phyloP scores from a whole-genome alignment of 2,888 invertebrate species.

The Nemotelus nigrinus region DNA sequence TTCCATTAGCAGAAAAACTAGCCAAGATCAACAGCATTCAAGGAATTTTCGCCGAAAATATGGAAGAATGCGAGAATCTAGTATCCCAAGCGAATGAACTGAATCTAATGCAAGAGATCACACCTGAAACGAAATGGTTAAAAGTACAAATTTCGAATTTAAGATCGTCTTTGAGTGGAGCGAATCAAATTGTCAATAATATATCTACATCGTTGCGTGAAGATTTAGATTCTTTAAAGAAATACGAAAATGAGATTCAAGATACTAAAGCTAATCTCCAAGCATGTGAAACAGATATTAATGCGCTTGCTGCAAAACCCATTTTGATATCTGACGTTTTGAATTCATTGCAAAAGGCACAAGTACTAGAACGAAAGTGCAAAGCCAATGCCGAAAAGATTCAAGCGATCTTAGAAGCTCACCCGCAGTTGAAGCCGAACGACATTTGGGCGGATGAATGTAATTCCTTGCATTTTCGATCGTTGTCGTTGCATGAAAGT shows the following conservation, averaged over 20 bases:
- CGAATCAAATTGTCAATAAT: slow-evolving; percentile 80
- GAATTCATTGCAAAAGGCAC: slow-evolving; percentile 76
- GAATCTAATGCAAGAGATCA: slow-evolving; percentile 72
- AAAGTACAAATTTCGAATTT: slow-evolving; percentile 79
- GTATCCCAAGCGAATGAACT: slow-evolving; percentile 81
- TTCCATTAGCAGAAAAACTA: slow-evolving; percentile 86
- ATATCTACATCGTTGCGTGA: slow-evolving; percentile 80
- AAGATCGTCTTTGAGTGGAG: slow-evolving; percentile 78
- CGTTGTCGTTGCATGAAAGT: slow-evolving; percentile 84
- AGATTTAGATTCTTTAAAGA: slow-evolving; percentile 71
- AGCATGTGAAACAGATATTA: slow-evolving; percentile 83
- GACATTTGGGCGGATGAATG: slow-evolving; percentile 84
- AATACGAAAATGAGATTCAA: slow-evolving; percentile 81
- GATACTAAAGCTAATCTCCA: slow-evolving; percentile 90
- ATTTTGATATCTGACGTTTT: slow-evolving; percentile 83
- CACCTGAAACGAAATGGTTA: slow-evolving; percentile 78
- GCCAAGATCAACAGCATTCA: slow-evolving; percentile 79
- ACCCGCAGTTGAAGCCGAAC: slow-evolving; percentile 79
- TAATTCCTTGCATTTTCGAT: slow-evolving; percentile 83
- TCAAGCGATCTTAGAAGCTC: slow-evolving; percentile 77
- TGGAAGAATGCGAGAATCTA: slow-evolving; percentile 76
- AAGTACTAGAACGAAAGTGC: slow-evolving; percentile 80
- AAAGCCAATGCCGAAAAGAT: slow-evolving; percentile 79
- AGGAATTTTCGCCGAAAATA: slow-evolving; percentile 79
- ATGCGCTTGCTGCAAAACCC: slow-evolving; percentile 72